These are phyloP conservation scores for Cynocephalus volans DNA, from an alignment of 2,113 vertebrate species.

Conservation along the genomic window DNA sequence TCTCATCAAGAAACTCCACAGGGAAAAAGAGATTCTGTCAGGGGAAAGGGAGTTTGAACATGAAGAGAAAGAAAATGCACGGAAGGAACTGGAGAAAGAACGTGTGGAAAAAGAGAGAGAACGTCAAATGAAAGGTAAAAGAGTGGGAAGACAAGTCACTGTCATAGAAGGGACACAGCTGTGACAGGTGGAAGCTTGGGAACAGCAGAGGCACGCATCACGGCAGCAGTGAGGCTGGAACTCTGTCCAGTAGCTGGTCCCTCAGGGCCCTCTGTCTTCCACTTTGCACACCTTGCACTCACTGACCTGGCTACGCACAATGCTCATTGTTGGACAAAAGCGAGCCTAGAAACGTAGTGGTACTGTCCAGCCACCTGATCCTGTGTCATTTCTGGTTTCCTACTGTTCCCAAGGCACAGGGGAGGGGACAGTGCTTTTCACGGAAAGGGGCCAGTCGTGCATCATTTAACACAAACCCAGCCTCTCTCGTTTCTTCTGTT, in stretches of 20 bases:
- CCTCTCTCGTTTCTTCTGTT: neutral
- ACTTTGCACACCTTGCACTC: neutral
- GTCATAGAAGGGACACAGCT: neutral
- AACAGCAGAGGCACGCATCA: neutral
- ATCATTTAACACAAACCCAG: neutral
- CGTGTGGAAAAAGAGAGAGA: neutral
- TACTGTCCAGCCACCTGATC: too few species aligned
- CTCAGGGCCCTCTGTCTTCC: accelerated
- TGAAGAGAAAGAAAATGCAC: constrained; percentile 42
- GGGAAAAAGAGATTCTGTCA: constrained; percentile 26
- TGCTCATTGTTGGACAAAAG: neutral
- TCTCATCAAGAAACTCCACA: constrained; percentile 50
- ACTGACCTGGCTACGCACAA: neutral
- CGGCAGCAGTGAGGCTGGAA: neutral
- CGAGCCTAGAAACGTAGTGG: neutral
- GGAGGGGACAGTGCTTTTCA: neutral
- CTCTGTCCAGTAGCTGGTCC: accelerated
- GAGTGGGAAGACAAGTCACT: neutral
- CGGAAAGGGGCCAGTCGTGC: neutral
- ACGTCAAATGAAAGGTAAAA: neutral
- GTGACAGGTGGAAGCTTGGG: neutral
- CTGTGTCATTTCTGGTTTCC: neutral
- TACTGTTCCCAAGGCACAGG: too few species aligned
- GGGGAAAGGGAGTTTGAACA: neutral
- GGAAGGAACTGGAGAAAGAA: constrained; percentile 43